phyloP scores from a whole-genome alignment of 2,888 invertebrate species.

The Masnerella sp. region DNA sequence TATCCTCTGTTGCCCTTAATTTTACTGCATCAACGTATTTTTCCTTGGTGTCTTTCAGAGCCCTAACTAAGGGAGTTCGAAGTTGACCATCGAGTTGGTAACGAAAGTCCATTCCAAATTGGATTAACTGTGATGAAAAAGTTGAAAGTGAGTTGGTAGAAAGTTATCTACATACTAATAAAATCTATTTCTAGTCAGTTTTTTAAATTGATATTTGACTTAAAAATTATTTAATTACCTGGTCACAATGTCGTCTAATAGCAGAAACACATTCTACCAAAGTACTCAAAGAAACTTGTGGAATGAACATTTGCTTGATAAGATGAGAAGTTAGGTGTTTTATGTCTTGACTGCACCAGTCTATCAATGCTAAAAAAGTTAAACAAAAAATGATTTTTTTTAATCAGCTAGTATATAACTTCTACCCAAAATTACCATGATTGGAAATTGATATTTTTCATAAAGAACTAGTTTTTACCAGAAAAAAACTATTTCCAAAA shows the following conservation, averaged over 20 bases:
- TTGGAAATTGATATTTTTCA: too few species aligned
- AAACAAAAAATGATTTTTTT: not conserved
- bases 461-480: too few species aligned
- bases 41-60: constrained; percentile 87
- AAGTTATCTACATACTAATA: not conserved
- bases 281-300: constrained; percentile 90
- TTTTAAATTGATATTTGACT: too few species aligned
- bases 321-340: constrained; percentile 88
- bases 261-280: constrained; percentile 92
- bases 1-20: constrained; percentile 87
- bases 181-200: too few species aligned
- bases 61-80: constrained; percentile 86
- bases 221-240: constrained; percentile 62
- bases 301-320: constrained; percentile 92
- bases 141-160: not conserved
- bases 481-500: too few species aligned
- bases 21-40: constrained; percentile 91
- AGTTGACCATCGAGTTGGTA: constrained; percentile 94
- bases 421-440: too few species aligned
- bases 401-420: too few species aligned
- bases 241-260: constrained; percentile 85
- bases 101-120: constrained; percentile 90
- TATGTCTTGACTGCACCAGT: constrained; percentile 93
- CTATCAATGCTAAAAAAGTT: constrained; percentile 84
- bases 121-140: constrained; percentile 79